Evolutionary conservation across 1,140 invertebrate species (phyloP), one percentile per base, ranked within the genome.

Genomic region (Cyphomyrmex costatus): DNA sequence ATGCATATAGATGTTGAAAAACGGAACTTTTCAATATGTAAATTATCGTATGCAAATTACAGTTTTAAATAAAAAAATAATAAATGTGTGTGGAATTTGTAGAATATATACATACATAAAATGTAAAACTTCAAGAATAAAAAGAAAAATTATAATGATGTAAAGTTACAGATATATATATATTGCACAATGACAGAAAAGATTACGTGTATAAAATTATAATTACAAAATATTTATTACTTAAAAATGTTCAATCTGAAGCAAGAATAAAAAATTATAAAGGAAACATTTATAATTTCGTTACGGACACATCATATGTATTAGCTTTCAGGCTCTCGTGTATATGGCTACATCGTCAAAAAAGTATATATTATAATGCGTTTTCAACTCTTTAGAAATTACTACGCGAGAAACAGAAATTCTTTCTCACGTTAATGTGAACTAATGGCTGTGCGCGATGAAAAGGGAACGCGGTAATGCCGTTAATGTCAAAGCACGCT

Each of bases 401-500:
- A 82, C 73, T 66, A 60, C 36, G 53, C n/a, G n/a, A 56, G 36
- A 73, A 73, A 58, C 68, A n/a, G 42, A 74, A 60, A 83, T 74
- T 83, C 68, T 14, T 33, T 74, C 42, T 61, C 36, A 16, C 79
- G 24, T 83, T 74, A 74, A 83, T 74, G n/a, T 49, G 68, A 83
- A 82, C 51, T 82, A 73, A 82, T 82, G 66, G 36, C 56, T 14
- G 53, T 27, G 53, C 36, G 36, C 21, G 24, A 36, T 53, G 79
- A 83, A 74, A 83, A 83, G 79, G 27, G 53, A 83, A 82, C 51
- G 65, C 66, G 51, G 42, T 82, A 73, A 83, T 83, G 53, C 53
- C 27, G 79, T 83, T 83, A 83, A 74, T 83, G 79, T 83, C 68
- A 73, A 83, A 83, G 68, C 79, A 16, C 51, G 66, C 53, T 73